These are phyloP conservation scores for Lithophane socia DNA, from an alignment of 2,888 invertebrate genomes.

Conservation along the genomic window DNA sequence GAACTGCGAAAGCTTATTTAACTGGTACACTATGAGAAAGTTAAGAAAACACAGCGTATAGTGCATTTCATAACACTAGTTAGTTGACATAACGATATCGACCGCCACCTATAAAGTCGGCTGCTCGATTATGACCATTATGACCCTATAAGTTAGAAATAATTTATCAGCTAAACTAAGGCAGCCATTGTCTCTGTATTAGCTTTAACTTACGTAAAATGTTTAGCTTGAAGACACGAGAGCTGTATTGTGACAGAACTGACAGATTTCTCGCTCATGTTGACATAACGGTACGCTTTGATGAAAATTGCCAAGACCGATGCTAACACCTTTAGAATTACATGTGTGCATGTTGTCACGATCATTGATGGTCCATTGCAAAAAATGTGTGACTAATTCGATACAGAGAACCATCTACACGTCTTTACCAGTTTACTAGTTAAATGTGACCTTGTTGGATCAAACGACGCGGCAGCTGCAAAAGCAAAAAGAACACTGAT, in stretches of 20 bases:
- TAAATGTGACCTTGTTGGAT: constrained; percentile 32
- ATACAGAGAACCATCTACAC: constrained; percentile 17
- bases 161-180: constrained; percentile 69
- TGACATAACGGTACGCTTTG: constrained; percentile 49
- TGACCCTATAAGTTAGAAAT: constrained; percentile 82
- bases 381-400: constrained; percentile 26
- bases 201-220: constrained; percentile 73
- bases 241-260: constrained; percentile 68
- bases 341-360: constrained; percentile 20
- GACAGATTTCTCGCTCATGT: constrained; percentile 70
- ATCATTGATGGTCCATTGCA: constrained; percentile 18
- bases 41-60: constrained; percentile 59
- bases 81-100: constrained; percentile 67
- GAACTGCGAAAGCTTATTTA: constrained; percentile 63
- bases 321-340: constrained; percentile 35
- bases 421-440: constrained; percentile 4
- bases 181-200: constrained; percentile 73
- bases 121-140: constrained; percentile 78
- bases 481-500: constrained; percentile 46
- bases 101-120: constrained; percentile 72
- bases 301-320: constrained; percentile 57
- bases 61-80: constrained; percentile 67
- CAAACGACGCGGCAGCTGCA: constrained; percentile 36
- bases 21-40: constrained; percentile 63
- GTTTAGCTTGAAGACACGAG: constrained; percentile 74